These are phyloP conservation scores for Lepidochitona cinerea DNA, from an alignment of 2,888 invertebrate genomes.

Conservation along the genomic window DNA sequence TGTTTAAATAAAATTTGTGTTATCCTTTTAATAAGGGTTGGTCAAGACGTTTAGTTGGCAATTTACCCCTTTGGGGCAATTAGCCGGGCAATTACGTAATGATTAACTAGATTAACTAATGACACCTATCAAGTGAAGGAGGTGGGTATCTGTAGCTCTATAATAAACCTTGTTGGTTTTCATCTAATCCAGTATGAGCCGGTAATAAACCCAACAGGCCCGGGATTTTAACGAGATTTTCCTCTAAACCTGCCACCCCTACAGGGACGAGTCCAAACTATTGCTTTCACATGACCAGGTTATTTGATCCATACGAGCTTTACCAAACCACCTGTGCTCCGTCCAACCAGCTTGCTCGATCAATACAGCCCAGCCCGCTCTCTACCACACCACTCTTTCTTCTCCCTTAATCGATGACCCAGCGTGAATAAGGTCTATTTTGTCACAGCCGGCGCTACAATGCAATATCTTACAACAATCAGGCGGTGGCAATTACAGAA, in stretches of 20 bases:
- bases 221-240: no score
- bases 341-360: background rate
- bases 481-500: background rate
- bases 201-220: no score
- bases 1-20: no score
- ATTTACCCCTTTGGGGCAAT: no score
- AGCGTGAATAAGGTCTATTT: slow-evolving; percentile 7
- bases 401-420: slow-evolving; percentile 2
- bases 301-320: background rate
- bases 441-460: slow-evolving; percentile 9
- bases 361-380: background rate
- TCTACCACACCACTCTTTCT: background rate
- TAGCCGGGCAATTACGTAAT: no score
- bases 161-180: no score
- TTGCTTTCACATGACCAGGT: slow-evolving; percentile 3
- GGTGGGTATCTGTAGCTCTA: no score
- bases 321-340: slow-evolving; percentile 3
- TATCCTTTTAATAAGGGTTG: no score
- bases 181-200: no score
- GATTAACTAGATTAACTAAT: no score
- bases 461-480: slow-evolving; percentile 8
- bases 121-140: no score
- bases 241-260: background rate
- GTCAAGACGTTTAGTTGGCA: no score
- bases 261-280: background rate